Base-by-base conservation (phyloP, 2,797 vertebrate species). In the Hapalemur alaotrensis region DNA sequence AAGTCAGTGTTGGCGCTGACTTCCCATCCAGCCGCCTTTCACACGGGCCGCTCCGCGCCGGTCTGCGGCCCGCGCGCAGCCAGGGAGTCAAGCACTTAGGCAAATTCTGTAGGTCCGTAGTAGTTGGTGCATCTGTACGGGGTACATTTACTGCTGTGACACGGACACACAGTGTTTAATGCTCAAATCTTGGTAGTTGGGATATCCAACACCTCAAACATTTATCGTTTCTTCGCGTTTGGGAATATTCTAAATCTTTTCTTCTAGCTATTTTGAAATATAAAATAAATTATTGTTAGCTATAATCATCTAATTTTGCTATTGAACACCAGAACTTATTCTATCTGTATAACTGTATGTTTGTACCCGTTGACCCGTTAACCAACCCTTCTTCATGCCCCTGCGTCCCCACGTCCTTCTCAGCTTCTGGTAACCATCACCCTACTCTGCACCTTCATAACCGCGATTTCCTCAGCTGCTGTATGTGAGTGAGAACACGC, bases 41-140 rank as follows among this genome's bases (percentile, higher is more conserved):
- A 4, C 48, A 69, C 0, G 3, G 52, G 46, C 52, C 38, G 13
- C 41, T 9, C 63, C 12, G 10, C 23, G 1, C 10, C 1, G 6
- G 35, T 2, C 0, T 2, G 15, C 35, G 12, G 2, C 15, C 0
- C 1, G 0, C 9, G 35, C 72, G 65, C 15, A 14, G 13, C 25
- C 25, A 41, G 38, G 41, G 18, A 20, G 50, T 78, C 48, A 41
- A 52, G 41, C 6, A 52, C 32, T 52, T 23, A 52, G 35, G 30
- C n/a, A 22, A 22, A 35, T 78, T n/a, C 50, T 52, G 14, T 52
- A 13, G 48, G 23, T 52, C 14, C 48, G 23, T 52, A 8, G 23
- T 23, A 35, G 20, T 52, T 52, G 32, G 12, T 52, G 8, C 11
- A 14, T 78, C 52, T 35, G 30, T 30, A 48, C 3, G 8, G 41